Conservation (phyloP, 1,140 invertebrate genomes). For the Teleopsis dalmanni region DNA sequence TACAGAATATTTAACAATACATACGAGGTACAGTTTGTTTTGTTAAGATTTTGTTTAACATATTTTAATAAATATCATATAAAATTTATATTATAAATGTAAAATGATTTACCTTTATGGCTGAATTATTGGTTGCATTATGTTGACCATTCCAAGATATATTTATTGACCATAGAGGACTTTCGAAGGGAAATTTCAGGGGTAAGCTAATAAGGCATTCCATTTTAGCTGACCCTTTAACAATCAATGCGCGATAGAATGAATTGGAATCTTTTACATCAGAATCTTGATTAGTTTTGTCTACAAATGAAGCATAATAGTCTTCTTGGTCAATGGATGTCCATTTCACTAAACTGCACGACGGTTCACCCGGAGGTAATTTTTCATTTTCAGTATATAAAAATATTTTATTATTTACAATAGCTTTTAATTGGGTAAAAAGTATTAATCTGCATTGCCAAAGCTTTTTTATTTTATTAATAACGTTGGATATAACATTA, state of each 20-base stretch:
- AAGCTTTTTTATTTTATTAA: slow-evolving; percentile 57
- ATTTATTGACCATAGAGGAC: slow-evolving; percentile 67
- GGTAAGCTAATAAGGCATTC: slow-evolving; percentile 68
- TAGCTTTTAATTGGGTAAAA: slow-evolving; percentile 66
- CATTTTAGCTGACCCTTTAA: slow-evolving; percentile 65
- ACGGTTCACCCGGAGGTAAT: slow-evolving; percentile 40
- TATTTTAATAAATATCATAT: background rate
- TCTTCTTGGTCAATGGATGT: slow-evolving; percentile 57
- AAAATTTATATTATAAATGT: background rate
- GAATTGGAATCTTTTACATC: slow-evolving; percentile 55
- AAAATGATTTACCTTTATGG: slow-evolving; percentile 55
- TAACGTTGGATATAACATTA: slow-evolving; percentile 48
- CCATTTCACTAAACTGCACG: slow-evolving; percentile 61
- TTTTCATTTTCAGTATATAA: slow-evolving; percentile 38
- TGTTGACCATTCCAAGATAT: slow-evolving; percentile 63
- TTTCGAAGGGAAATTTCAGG: slow-evolving; percentile 70
- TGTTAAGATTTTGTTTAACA: no score
- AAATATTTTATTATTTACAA: slow-evolving; percentile 59
- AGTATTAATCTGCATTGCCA: slow-evolving; percentile 65
- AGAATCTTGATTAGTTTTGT: slow-evolving; percentile 51
- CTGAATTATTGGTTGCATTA: slow-evolving; percentile 56
- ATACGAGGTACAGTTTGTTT: no score
- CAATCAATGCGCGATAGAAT: slow-evolving; percentile 62
- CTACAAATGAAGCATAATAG: slow-evolving; percentile 49
- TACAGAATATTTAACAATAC: no score